Base-by-base conservation (phyloP, 2,888 invertebrate species). In the Steinernema hermaphroditum region DNA sequence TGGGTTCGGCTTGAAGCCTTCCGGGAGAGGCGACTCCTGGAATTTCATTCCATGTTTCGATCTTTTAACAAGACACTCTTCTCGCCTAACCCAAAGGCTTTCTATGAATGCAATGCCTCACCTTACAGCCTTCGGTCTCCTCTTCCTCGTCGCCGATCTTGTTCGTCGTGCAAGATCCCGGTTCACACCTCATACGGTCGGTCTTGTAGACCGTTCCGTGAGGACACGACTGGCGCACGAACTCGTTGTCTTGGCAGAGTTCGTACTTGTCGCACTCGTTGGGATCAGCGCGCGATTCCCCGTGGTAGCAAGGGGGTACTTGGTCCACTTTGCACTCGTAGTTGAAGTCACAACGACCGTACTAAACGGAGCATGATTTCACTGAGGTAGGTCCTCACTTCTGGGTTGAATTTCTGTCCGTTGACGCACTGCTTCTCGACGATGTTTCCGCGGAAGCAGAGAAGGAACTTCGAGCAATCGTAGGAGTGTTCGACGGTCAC, bases 361-460 rank as follows among this genome's bases (percentile, higher is more conserved):
- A 32, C 75, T 76, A 24, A 37, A 50, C 72, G 16, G 37, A 34
- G 19, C 29, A 68, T 14, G 16, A 62, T 22, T 2, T 0, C 57
- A 71, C 24, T 62, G 54, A 9, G 22, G 50, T 69, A 19, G 12
- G 27, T 14, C 24, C 1, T n/a, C 24, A 62, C 75, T 37, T 54
- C 46, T 0, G 75, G 71, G 54, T 75, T 76, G 69, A 71, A 75
- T n/a, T 75, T 76, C 54, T 75, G 75, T 37, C 75, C 75, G 24
- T 72, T 69, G 46, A 49, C 46, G 43, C 75, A 75, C 14, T 72
- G 72, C 22, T 70, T 62, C 34, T 75, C 75, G 19, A 76, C 24
- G 34, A 71, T 76, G 72, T 76, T 71, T n/a, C 76, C 76, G 37
- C 72, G 68, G n/a, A 54, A 68, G 54, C 75, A 75, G 34, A 75